Evolutionary conservation across 2,888 invertebrate genomes (phyloP), one percentile per base, ranked within the genome.

Genomic region (Drosophila stalkeri): DNA sequence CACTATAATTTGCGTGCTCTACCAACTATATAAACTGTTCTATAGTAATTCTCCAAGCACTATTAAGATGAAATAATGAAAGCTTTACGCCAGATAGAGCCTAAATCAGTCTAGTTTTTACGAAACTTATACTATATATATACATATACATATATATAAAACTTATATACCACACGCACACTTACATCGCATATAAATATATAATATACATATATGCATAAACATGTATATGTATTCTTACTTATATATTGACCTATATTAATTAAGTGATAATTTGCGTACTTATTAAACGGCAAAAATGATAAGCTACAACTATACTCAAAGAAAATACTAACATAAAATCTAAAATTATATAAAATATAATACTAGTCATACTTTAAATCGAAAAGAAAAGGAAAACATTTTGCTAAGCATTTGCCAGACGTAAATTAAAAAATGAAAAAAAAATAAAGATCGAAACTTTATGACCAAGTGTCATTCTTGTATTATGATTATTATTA

Each of bases 201-300:
- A 65, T 43, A 51, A 65, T 43, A 51, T 23, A 16, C 9, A 54
- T 16, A 54, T 37, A 23, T 37, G 14, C 18, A 35, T 20, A 20
- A 35, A 35, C 20, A 51, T n/a, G 35, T 88, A 82, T 61, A 20
- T 23, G 16, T 73, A 67, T 82, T 81, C 66, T 66, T 64, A 73
- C 64, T 52, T 76, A 71, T 73, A 75, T 82, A 79, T 75, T 61
- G 66, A 72, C 68, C 72, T 83, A 76, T 86, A 85, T 86, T 84
- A 75, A 85, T 85, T 85, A 85, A 89, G 91, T 86, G 73, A 86
- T 90, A 85, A 88, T 78, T 88, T 89, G 86, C 81, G 68, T 78
- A 81, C 72, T 82, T 82, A 86, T 80, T 64, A 77, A 81, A 81
- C 69, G 64, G 67, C 66, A 72, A 90, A 76, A 75, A 74, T 66